These are phyloP conservation scores for Bactericera cockerelli DNA, from an alignment of 1,140 invertebrate genomes.

Conservation along the genomic window DNA sequence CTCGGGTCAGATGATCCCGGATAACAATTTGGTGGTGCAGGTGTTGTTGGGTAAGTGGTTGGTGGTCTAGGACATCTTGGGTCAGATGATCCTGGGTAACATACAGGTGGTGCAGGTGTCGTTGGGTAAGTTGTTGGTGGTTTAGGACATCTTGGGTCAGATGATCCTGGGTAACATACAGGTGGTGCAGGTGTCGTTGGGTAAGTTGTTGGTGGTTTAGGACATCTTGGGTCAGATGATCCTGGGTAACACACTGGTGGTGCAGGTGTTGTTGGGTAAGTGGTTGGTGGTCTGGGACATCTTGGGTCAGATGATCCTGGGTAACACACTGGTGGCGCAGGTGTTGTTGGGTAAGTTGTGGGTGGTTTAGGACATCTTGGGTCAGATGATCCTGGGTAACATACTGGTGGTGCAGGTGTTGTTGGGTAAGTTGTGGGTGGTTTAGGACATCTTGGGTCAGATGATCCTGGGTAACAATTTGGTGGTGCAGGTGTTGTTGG, in stretches of 20 bases:
- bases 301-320: constrained; percentile 29
- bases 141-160: constrained; percentile 26
- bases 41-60: constrained; percentile 1
- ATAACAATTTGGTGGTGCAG: constrained; percentile 22
- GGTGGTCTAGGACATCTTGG: constrained; percentile 26
- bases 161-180: constrained; percentile 26
- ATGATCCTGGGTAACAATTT: constrained; percentile 25
- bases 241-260: constrained; percentile 26
- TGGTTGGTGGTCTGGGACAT: constrained; percentile 26
- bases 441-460: constrained; percentile 25
- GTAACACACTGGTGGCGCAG: constrained; percentile 22
- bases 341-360: constrained; percentile 27
- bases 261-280: constrained; percentile 21
- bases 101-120: constrained; percentile 13
- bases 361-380: constrained; percentile 32
- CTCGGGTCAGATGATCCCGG: constrained; percentile 28
- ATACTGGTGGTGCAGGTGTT: constrained; percentile 22
- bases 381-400: constrained; percentile 32
- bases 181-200: constrained; percentile 20
- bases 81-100: constrained; percentile 25
- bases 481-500: constrained; percentile 19
- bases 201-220: constrained; percentile 22
- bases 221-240: constrained; percentile 29
- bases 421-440: constrained; percentile 23
- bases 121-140: constrained; percentile 17